Evolutionary conservation across 1,140 invertebrate genomes (phyloP).

Genomic region (Pseudachorutes palmiensis): DNA sequence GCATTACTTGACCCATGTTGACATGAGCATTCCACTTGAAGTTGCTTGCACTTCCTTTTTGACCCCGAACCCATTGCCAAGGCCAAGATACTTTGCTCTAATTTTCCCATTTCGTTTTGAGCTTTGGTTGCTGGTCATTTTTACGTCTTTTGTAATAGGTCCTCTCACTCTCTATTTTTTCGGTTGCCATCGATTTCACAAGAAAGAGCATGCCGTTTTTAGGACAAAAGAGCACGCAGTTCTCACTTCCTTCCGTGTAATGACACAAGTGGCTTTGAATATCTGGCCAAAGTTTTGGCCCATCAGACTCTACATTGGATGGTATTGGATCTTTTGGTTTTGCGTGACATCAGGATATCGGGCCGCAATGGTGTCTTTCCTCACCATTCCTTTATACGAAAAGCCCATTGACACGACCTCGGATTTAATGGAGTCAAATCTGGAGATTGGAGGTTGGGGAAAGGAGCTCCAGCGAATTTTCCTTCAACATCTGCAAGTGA

Average conservation of each 20-base stretch:
- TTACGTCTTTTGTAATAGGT: constrained; percentile 27
- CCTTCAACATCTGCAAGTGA: constrained; percentile 10
- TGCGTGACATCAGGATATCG: constrained; percentile 65
- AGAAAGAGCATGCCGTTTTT: constrained; percentile 20
- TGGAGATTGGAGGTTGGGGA: constrained; percentile 34
- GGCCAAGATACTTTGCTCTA: constrained; percentile 70
- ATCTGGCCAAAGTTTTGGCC: constrained; percentile 51
- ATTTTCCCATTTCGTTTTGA: constrained; percentile 65
- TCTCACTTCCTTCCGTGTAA: constrained; percentile 27
- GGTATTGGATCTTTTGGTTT: constrained; percentile 76
- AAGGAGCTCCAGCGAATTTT: constrained; percentile 28
- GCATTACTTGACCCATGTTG: constrained; percentile 57
- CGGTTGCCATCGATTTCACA: neutral
- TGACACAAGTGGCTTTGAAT: constrained; percentile 33
- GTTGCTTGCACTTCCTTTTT: constrained; percentile 72
- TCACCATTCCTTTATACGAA: constrained; percentile 34
- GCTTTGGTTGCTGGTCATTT: constrained; percentile 27
- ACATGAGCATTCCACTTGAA: constrained; percentile 67
- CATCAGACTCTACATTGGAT: constrained; percentile 64
- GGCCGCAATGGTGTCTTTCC: constrained; percentile 58
- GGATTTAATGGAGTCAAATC: constrained; percentile 24
- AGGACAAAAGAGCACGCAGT: constrained; percentile 12
- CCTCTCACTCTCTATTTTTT: constrained; percentile 22
- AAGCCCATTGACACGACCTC: constrained; percentile 25
- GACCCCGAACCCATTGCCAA: constrained; percentile 67